Evolutionary conservation across 2,113 vertebrate genomes (phyloP).

Genomic region (Pedionomus torquatus): DNA sequence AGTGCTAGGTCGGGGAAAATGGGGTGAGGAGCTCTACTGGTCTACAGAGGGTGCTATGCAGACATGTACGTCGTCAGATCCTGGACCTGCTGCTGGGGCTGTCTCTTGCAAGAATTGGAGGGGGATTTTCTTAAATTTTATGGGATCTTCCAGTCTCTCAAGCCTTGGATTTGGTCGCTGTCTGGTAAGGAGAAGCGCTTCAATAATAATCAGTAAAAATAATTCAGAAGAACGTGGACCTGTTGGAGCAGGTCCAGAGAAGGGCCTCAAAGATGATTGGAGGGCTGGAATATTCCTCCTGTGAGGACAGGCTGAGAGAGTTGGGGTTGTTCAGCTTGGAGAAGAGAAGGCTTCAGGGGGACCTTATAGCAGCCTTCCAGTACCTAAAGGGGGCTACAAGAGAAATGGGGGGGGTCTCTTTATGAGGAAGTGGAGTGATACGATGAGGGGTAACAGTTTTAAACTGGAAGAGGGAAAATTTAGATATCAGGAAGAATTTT

Average conservation of each 20-base stretch:
- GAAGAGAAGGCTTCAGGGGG: not conserved
- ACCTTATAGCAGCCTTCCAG: not conserved
- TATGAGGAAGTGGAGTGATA: not conserved
- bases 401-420: not conserved
- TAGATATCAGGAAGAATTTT: not conserved
- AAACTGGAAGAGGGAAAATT: not conserved
- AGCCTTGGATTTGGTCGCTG: not conserved
- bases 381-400: not conserved
- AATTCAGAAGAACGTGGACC: not conserved
- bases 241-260: not conserved
- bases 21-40: not conserved
- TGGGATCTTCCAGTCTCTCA: not conserved
- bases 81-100: not conserved
- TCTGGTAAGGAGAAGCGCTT: not conserved
- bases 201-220: not conserved
- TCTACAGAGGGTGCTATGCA: not conserved
- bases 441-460: not conserved
- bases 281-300: not conserved
- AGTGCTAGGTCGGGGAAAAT: not conserved
- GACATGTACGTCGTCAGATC: rapidly evolving
- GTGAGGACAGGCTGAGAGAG: not conserved
- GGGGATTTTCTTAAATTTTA: rapidly evolving
- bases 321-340: not conserved
- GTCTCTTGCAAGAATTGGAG: not conserved
- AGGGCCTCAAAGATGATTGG: not conserved